Evolutionary conservation across 2,113 vertebrate species (phyloP).

Genomic region (Rousettus leschenaultii): DNA sequence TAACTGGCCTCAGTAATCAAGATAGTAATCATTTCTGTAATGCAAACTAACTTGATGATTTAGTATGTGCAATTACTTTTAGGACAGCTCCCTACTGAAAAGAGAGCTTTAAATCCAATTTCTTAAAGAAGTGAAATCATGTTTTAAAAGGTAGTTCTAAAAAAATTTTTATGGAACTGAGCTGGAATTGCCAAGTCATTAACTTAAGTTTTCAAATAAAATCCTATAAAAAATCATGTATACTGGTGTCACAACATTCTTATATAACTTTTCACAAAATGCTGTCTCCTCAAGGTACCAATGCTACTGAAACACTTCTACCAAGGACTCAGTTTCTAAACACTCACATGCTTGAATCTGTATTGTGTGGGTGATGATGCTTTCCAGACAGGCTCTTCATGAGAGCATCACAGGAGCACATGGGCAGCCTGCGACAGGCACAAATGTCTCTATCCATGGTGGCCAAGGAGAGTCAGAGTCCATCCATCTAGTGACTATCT

Average conservation of each 20-base stretch:
- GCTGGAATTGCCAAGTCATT: background rate
- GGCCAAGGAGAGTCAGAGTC: background rate
- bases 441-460: too few relatives aligned
- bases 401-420: background rate
- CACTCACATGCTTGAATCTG: background rate
- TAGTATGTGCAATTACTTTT: background rate
- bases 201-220: background rate
- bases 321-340: background rate
- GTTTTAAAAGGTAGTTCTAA: background rate
- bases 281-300: background rate
- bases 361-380: background rate
- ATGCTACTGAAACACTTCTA: background rate
- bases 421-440: background rate
- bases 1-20: background rate
- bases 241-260: background rate
- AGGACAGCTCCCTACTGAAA: background rate
- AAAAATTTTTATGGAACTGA: background rate
- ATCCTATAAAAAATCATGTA: background rate
- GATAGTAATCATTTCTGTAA: background rate
- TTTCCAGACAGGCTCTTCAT: background rate
- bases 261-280: background rate
- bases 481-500: background rate
- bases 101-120: background rate
- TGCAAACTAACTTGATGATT: background rate
- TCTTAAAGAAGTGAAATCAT: background rate